These are phyloP conservation scores for Sabatieria punctata DNA, from an alignment of 2,888 invertebrate species.

Conservation along the genomic window DNA sequence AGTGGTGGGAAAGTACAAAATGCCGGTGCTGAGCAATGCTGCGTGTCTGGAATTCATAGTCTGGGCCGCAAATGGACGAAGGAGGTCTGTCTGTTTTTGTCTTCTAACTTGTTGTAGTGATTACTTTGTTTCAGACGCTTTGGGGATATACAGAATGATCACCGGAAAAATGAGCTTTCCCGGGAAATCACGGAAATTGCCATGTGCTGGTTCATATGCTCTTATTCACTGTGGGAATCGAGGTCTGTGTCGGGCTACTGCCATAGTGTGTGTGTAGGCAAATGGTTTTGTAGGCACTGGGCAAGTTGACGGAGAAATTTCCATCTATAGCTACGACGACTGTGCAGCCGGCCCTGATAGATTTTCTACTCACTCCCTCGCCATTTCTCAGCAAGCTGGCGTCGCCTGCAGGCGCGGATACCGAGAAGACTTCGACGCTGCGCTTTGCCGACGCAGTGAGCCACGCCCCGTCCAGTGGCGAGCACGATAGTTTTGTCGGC, in stretches of 20 bases:
- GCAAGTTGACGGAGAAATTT: conserved; percentile 85
- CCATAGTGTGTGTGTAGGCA: background rate
- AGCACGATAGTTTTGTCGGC: background rate
- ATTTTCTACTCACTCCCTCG: conserved; percentile 84
- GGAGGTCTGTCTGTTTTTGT: too few relatives aligned
- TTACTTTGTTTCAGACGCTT: too few relatives aligned
- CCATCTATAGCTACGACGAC: conserved; percentile 85
- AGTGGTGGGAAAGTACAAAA: conserved; percentile 80
- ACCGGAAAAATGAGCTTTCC: too few relatives aligned
- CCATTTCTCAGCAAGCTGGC: conserved; percentile 69
- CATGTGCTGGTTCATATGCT: conserved; percentile 86
- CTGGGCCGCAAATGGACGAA: conserved; percentile 64
- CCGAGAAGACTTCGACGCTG: too few relatives aligned
- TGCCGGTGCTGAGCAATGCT: conserved; percentile 88
- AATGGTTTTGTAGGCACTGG: conserved; percentile 50
- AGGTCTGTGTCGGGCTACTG: conserved; percentile 40
- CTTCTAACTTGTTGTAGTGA: too few relatives aligned
- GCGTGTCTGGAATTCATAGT: conserved; percentile 91
- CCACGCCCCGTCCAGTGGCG: too few relatives aligned
- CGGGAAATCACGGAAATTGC: conserved; percentile 75
- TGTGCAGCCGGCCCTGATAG: conserved; percentile 64
- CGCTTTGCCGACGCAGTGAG: too few relatives aligned
- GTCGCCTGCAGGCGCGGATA: background rate
- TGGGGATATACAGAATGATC: too few relatives aligned
- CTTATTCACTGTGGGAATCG: conserved; percentile 75